Conservation (phyloP, 2,888 invertebrate species). For the Drosophila emarginata region DNA sequence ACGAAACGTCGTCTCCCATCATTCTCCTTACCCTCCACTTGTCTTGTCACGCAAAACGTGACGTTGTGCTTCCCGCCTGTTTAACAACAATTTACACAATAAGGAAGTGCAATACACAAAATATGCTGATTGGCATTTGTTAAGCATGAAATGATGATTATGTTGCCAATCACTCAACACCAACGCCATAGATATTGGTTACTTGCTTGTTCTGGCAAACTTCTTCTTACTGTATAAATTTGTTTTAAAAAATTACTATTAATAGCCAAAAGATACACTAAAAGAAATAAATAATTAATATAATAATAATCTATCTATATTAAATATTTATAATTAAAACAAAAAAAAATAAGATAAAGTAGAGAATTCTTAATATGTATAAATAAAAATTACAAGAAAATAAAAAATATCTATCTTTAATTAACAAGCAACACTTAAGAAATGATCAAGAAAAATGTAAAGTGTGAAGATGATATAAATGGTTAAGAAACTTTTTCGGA, state of each 20-base stretch:
- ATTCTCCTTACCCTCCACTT: neutral
- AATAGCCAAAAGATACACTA: neutral
- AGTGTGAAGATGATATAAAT: no score
- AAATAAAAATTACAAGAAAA: no score
- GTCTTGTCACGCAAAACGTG: constrained; percentile 38
- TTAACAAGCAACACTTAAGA: no score
- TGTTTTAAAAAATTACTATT: constrained; percentile 16
- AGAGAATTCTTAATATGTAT: no score
- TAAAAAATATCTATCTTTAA: no score
- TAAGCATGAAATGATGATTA: constrained; percentile 31
- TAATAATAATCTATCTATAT: no score
- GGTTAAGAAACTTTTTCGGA: no score
- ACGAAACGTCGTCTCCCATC: no score
- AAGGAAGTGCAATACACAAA: constrained; percentile 35
- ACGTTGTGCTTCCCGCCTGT: constrained; percentile 21
- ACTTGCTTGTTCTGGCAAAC: neutral
- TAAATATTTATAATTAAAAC: no score
- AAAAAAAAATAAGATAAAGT: no score
- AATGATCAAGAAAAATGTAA: no score
- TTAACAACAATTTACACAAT: constrained; percentile 38
- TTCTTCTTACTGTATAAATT: constrained; percentile 5
- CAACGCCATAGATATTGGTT: constrained; percentile 4
- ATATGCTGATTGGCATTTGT: neutral
- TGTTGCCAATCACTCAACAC: constrained; percentile 43
- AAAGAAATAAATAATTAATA: neutral